Conservation (phyloP, 2,113 vertebrate species). For the Planiliza haematocheilus region DNA sequence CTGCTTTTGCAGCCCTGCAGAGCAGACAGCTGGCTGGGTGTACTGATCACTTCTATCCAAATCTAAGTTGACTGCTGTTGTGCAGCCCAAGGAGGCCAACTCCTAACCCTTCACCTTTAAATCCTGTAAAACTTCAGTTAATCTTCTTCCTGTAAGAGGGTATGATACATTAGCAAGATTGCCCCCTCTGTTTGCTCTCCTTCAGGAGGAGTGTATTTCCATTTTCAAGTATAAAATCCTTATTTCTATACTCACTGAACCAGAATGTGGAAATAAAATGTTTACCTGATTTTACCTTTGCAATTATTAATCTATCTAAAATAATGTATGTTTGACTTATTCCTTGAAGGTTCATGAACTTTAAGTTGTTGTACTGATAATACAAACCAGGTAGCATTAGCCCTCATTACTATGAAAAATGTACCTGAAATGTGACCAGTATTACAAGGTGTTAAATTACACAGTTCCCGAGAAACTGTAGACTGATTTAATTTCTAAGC, state of each 20-base stretch:
- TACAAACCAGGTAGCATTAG: background rate
- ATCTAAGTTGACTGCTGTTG: conserved; percentile 38
- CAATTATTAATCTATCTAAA: background rate
- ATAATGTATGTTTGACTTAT: background rate
- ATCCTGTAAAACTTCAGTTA: conserved; percentile 51
- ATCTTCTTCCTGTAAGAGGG: conserved; percentile 47
- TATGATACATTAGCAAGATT: conserved; percentile 30
- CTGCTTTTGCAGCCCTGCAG: conserved; percentile 19
- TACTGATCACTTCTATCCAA: conserved; percentile 43
- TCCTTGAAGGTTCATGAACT: background rate
- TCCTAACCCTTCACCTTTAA: conserved; percentile 43
- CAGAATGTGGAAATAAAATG: background rate
- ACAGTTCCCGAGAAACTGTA: too few relatives aligned
- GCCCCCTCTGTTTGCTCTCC: conserved; percentile 13
- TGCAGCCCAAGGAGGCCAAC: background rate
- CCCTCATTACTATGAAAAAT: conserved; percentile 1
- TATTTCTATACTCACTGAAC: background rate
- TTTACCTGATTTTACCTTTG: background rate
- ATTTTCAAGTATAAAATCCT: background rate
- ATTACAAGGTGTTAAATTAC: background rate
- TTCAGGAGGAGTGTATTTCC: background rate
- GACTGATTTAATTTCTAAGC: too few relatives aligned
- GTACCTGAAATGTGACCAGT: background rate
- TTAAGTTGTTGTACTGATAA: too few relatives aligned
- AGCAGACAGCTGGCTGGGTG: conserved; percentile 31